Evolutionary conservation across 2,797 vertebrate species (phyloP), one percentile per base, ranked within the genome.

Genomic region (Periophthalmus magnuspinnatus): DNA sequence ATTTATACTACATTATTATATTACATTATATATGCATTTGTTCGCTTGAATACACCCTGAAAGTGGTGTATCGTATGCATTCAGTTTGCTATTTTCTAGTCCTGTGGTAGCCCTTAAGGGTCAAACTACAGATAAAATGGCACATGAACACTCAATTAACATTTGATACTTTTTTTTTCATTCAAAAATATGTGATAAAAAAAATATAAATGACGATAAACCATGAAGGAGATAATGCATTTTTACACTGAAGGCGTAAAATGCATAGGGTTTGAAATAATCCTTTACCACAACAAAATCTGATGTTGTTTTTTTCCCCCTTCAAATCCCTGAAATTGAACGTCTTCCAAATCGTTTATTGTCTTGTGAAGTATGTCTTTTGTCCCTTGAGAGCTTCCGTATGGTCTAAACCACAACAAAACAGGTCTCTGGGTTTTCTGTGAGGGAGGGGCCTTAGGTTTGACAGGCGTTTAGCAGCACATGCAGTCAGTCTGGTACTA

Each of bases 391-490:
- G 19, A 41, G 59, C 59, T 33, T 32, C 32, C 19, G 59, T 41
- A 38, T 10, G 1, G 59, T 61, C 33, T 21, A 21, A 61, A 38
- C 33, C 59, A 61, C 19, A 61, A 38, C 59, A 38, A 61, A 61
- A 41, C 34, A 61, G n/a, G 2, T 34, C 34, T 22, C 13, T 38
- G 19, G 34, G 10, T 21, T 41, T 38, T 38, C 33, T 55, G 56
- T 11, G 45, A 11, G 68, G 69, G 47, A 67, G 67, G 68, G 80
- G 72, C 54, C 71, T 22, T 80, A 75, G 67, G 73, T 80, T 68
- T 71, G 74, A 81, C 80, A 75, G 70, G 52, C 76, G 33, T 75
- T 84, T 68, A 78, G 59, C 59, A 41, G 67, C 72, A 77, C 64
- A 21, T 55, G 24, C 32, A 76, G 71, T 66, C 72, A 38, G 33